Conservation (phyloP, 2,888 invertebrate species). For the Pemphredon lugubris region DNA sequence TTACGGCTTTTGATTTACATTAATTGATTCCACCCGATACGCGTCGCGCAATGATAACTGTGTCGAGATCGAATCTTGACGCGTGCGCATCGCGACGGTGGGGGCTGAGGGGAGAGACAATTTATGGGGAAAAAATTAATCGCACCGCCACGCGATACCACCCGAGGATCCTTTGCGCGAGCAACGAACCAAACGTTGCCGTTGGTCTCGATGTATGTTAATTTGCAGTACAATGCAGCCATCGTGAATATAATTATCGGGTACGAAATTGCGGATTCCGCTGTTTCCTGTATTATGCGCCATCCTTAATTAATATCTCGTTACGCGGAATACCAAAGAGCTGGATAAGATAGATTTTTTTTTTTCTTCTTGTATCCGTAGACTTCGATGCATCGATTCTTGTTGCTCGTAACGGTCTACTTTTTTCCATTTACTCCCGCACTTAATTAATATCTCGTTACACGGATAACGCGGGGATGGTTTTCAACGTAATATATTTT, state of each 20-base stretch:
- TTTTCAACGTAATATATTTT: not conserved
- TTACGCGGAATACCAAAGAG: too few species aligned
- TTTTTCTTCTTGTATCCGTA: too few species aligned
- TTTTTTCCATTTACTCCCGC: too few species aligned
- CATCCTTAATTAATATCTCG: too few species aligned
- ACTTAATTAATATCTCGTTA: too few species aligned
- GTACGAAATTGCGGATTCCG: slow-evolving; percentile 17
- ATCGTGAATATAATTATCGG: slow-evolving; percentile 18
- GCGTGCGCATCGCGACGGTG: slow-evolving; percentile 36
- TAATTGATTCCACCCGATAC: slow-evolving; percentile 55
- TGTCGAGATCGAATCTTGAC: slow-evolving; percentile 48
- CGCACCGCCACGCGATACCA: slow-evolving; percentile 15
- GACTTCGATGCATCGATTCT: too few species aligned
- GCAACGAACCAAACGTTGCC: slow-evolving; percentile 29
- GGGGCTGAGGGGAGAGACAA: slow-evolving; percentile 5
- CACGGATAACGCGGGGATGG: too few species aligned
- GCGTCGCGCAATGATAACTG: slow-evolving; percentile 43
- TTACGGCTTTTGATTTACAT: slow-evolving; percentile 57
- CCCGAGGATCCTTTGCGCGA: slow-evolving; percentile 5
- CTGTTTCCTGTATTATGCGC: slow-evolving; percentile 26
- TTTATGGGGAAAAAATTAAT: slow-evolving; percentile 46
- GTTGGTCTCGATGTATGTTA: slow-evolving; percentile 37
- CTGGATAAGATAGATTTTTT: too few species aligned
- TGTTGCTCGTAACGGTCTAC: too few species aligned
- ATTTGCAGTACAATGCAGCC: slow-evolving; percentile 42